Evolutionary conservation across 1,140 invertebrate genomes (phyloP), one percentile per base, ranked within the genome.

Genomic region (Drosophila truncata): DNA sequence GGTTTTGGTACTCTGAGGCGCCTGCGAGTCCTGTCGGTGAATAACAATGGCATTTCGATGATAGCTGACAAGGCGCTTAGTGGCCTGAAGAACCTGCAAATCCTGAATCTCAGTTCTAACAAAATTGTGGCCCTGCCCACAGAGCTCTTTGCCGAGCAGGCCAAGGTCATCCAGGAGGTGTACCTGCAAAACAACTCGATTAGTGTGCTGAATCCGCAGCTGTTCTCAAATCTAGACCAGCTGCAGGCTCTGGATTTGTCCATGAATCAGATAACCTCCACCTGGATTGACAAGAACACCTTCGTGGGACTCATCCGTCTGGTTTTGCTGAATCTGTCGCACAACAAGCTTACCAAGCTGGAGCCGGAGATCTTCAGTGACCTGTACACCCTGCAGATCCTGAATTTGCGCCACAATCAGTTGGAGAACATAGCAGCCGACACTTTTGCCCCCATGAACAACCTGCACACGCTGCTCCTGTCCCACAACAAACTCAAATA

Each of bases 181-280:
- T 96, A 97, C 91, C 93, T 98, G 80, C 96, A 97, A 92, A 98
- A 98, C 93, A 98, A 98, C 94, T 97, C 96, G 49, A 97, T 98
- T 50, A 95, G 95, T 86, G 95, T 96, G 10, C 93, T 98, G 42
- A 96, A 96, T 58, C 96, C 96, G 0, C 96, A 96, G 64, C 93
- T 98, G 13, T 97, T 98, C 84, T 94, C 96, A 9, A 97, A 97
- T 85, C 94, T 99, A 83, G 96, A 97, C 80, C 96, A 98, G 88
- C 94, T 99, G 62, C 95, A 97, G 80, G 95, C 96, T 1, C 93
- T 99, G 49, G 97, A 99, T 93, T 93, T 99, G 79, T 98, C 97
- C 20, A 95, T 95, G 80, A 99, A 99, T 94, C 95, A 96, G 91
- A 94, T 99, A 29, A 96, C 96, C 25, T 97, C 95, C 83, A 95